Conservation (phyloP, 2,113 vertebrate genomes). For the Ctenodactylus gundi region DNA sequence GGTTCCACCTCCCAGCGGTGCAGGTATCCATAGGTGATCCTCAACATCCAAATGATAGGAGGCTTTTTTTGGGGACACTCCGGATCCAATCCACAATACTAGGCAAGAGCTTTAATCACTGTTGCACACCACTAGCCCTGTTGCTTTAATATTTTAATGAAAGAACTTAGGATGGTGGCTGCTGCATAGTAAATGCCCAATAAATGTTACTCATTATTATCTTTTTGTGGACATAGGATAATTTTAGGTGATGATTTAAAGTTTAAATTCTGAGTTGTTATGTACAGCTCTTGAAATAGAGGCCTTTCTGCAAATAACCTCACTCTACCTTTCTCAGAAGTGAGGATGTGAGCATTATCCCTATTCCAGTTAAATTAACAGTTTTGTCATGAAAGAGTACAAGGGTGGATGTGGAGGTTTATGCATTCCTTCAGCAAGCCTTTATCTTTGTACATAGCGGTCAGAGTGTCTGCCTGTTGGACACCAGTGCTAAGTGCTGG, state of each 20-base stretch:
- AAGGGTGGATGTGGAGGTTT: not conserved
- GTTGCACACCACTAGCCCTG: too few relatives aligned
- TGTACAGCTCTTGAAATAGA: not conserved
- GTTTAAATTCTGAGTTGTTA: not conserved
- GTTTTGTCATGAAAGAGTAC: not conserved
- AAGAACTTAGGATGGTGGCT: not conserved
- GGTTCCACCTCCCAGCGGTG: too few relatives aligned
- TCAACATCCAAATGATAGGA: too few relatives aligned
- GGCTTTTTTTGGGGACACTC: too few relatives aligned
- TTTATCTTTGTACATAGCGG: not conserved
- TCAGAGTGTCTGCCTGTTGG: not conserved
- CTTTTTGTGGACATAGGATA: not conserved
- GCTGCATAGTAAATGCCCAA: not conserved
- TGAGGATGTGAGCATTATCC: not conserved
- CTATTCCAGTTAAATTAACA: not conserved
- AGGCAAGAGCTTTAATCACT: too few relatives aligned
- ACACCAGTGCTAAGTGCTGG: not conserved
- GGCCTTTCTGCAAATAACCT: not conserved
- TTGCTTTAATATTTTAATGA: slow-evolving; percentile 10
- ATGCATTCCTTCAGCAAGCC: not conserved
- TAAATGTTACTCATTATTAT: too few relatives aligned
- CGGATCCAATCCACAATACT: too few relatives aligned
- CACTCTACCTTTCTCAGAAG: not conserved
- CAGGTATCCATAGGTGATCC: too few relatives aligned
- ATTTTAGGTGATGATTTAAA: not conserved